phyloP scores from a whole-genome alignment of 2,113 vertebrate genomes.

The Odontophorus gujanensis region DNA sequence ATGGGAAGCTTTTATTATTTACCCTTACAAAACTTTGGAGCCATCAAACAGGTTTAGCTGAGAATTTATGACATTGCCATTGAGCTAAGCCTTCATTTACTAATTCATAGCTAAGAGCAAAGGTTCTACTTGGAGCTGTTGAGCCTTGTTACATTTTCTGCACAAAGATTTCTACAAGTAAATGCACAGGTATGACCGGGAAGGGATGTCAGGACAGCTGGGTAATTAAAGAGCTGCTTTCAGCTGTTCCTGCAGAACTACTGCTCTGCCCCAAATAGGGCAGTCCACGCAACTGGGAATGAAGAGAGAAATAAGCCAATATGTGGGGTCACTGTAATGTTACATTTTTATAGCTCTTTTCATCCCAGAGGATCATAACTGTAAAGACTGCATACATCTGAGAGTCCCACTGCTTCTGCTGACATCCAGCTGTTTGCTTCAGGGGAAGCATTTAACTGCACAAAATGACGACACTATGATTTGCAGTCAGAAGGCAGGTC shows the following conservation, averaged over 20 bases:
- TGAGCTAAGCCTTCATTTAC: slow-evolving; percentile 12
- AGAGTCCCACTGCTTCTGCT: neutral
- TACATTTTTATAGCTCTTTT: neutral
- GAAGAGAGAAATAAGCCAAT: slow-evolving; percentile 7
- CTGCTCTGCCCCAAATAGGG: neutral
- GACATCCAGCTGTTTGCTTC: neutral
- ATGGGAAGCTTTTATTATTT: slow-evolving; percentile 25
- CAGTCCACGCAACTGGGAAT: neutral
- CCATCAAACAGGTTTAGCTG: neutral
- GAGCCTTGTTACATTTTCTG: neutral
- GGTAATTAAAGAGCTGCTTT: neutral
- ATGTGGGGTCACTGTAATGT: neutral
- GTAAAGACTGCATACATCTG: neutral
- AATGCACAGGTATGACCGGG: neutral
- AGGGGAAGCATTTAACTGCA: neutral
- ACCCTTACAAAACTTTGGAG: slow-evolving; percentile 4
- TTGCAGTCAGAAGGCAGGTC: neutral
- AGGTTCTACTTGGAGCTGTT: neutral
- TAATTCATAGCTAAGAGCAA: neutral
- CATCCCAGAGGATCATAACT: neutral
- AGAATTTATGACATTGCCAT: neutral
- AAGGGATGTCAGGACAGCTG: neutral
- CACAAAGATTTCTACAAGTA: neutral
- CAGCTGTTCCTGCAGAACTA: neutral
- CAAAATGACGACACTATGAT: neutral